phyloP scores from a whole-genome alignment of 2,888 invertebrate genomes.

The Lordiphosa andalusiaca region DNA sequence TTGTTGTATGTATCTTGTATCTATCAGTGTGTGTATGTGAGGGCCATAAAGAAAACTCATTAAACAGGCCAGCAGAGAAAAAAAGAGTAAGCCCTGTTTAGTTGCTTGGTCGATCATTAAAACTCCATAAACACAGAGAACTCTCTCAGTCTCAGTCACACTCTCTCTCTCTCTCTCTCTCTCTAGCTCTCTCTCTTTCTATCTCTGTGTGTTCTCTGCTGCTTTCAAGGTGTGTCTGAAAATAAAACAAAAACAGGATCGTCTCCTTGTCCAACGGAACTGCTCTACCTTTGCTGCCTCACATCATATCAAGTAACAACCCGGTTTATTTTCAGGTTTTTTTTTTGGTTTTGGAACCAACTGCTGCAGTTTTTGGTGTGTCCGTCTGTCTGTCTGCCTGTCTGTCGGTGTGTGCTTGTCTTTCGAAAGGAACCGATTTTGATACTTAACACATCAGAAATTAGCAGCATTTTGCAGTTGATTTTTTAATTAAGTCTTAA shows the following conservation, averaged over 20 bases:
- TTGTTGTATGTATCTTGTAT: constrained; percentile 40
- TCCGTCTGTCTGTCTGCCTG: no score
- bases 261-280: no score
- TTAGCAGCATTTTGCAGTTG: constrained; percentile 29
- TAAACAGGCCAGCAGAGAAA: constrained; percentile 55
- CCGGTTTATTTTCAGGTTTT: no score
- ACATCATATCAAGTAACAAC: no score
- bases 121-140: neutral
- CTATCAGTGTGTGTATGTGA: constrained; percentile 32
- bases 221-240: constrained; percentile 8
- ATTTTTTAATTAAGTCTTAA: constrained; percentile 62
- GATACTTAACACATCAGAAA: constrained; percentile 62
- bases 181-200: neutral
- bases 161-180: constrained; percentile 2
- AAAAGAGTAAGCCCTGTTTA: constrained; percentile 30
- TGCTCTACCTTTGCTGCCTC: no score
- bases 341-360: no score
- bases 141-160: constrained; percentile 2
- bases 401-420: neutral
- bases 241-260: constrained; percentile 3
- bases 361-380: no score
- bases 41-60: constrained; percentile 73
- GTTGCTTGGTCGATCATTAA: constrained; percentile 22
- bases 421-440: constrained; percentile 1
- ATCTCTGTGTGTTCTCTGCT: neutral